These are phyloP conservation scores for Meiosimyza platycephala DNA, from an alignment of 2,888 invertebrate species.

Conservation along the genomic window DNA sequence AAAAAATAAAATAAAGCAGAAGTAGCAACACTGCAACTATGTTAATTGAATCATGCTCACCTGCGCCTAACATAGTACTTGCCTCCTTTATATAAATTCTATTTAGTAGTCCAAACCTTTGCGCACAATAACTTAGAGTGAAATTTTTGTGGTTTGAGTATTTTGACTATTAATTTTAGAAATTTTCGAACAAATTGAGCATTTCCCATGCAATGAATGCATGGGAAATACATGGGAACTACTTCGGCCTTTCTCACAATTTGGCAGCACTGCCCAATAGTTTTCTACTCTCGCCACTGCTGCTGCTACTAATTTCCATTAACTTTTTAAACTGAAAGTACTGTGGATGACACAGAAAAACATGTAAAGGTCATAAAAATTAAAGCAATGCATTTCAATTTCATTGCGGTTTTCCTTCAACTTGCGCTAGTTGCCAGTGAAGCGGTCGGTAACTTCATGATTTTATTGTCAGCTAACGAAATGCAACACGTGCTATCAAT, in stretches of 20 bases:
- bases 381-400: background rate
- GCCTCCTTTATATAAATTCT: no score
- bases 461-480: background rate
- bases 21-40: no score
- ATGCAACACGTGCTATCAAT: conserved; percentile 2
- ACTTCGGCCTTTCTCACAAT: background rate
- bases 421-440: background rate
- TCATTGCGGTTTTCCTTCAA: background rate
- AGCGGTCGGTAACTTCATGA: background rate
- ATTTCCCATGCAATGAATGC: conserved; percentile 13
- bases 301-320: background rate
- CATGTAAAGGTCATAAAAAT: conserved; percentile 5
- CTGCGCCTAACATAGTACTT: no score
- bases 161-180: no score
- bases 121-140: no score
- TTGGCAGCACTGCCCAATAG: conserved; percentile 1
- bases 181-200: background rate
- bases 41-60: no score
- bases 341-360: conserved; percentile 5
- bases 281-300: background rate
- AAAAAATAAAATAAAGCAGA: no score
- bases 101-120: no score
- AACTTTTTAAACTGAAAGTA: conserved; percentile 3
- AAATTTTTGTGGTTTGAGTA: no score
- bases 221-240: background rate